Base-by-base conservation (phyloP, 2,888 invertebrate species). In the Penaeus monodon region DNA sequence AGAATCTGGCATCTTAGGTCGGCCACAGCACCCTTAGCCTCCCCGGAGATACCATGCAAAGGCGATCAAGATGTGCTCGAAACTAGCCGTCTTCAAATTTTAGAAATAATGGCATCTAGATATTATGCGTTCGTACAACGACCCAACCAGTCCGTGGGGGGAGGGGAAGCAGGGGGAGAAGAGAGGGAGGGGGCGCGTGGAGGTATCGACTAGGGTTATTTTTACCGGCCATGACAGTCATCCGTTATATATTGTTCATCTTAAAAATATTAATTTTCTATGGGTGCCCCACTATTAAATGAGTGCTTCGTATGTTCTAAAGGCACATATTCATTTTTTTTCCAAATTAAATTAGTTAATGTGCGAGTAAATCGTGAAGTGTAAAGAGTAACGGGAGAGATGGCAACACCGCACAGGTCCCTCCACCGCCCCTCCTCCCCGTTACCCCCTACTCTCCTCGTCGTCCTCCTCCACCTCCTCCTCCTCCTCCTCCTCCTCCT, bases 311-410 rank as follows among this genome's bases (percentile, higher is more conserved):
- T 74, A 44, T 70, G 6, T 70, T 70, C 27, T 70, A 33, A 7
- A 70, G 74, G 24, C 29, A 74, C 33, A 10, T 27, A 22, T 33
- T 24, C n/a, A 27, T 2, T 49, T 57, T 49, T 38, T 76, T n/a
- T n/a, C 10, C 22, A 73, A 33, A 73, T 29, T 10, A 38, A 22
- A 29, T 22, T 29, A 20, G 29, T 73, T 22, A 29, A 38, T 73
- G 73, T 29, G 29, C 27, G 20, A 29, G 29, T 8, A 29, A 73
- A 29, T 73, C 27, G 1, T 20, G 83, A 24, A 57, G 64, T 83
- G 33, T 84, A 84, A 84, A 84, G 83, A 84, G 83, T 84, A 84
- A 84, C 83, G 83, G 83, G 64, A 33, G 83, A 84, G 76, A 64
- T 84, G 83, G 83, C 83, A 84, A 84, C 83, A 84, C 83, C 77